Base-by-base conservation (phyloP, 35 echinoderm and acorn worm species). In the Acanthaster planci region DNA sequence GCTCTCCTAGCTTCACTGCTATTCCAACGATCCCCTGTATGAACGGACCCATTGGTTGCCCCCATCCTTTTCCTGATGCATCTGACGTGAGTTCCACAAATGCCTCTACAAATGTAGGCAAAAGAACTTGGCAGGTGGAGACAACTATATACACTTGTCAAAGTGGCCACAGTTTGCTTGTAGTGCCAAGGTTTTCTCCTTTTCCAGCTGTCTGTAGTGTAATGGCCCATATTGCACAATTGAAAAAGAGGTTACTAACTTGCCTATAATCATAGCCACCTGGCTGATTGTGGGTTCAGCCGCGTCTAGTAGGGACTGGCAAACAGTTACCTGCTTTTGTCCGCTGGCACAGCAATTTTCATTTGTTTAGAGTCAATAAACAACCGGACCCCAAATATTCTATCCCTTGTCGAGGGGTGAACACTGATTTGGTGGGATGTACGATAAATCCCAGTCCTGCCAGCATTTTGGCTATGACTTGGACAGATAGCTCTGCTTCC, bases 181-280 rank as follows among this genome's bases (percentile, higher is more conserved):
- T 10, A 92, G 47, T 35, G 90, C 86, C 38, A 47, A 38, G 40
- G 55, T 92, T 77, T 97, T 92, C 0, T 84, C 89, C 37, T 52
- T 89, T 57, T 97, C 90, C 19, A 97, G 32, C 5, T 42, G 39
- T 37, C 90, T 39, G 56, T 97, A 97, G 55, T 82, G 67, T 51
- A 97, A 72, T 51, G 86, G 89, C 14, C 94, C 89, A 92, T 89
- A 92, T 76, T 89, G 47, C 0, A 78, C 67, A 12, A 84, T 89
- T 59, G 88, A 86, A n/a, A 95, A 84, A 50, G 88, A 37, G 32
- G 85, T n/a, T n/a, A n/a, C 88, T 76, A 97, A 89, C 39, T 92
- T 89, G 12, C 93, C 89, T 42, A 92, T 86, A 38, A 86, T 77
- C 31, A 37, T 64, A 14, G 93, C 90, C 40, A 86, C 85, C 23